Evolutionary conservation across 2,888 invertebrate genomes (phyloP).

Genomic region (Gnatocerus cornutus): DNA sequence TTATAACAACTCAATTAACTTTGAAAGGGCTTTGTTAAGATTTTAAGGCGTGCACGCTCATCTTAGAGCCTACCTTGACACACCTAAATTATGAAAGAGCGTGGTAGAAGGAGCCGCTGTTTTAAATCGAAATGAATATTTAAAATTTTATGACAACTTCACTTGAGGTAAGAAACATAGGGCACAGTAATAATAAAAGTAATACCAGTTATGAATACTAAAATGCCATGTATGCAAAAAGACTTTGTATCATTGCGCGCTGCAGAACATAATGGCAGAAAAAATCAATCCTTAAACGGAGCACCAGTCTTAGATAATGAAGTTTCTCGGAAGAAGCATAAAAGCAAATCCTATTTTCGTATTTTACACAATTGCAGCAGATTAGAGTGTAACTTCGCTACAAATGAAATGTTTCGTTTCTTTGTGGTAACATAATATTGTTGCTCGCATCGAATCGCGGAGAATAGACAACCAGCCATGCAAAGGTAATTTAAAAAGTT

Average conservation of each 20-base stretch:
- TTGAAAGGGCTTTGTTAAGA: conserved; percentile 21
- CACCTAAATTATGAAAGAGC: conserved; percentile 25
- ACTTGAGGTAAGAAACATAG: conserved; percentile 22
- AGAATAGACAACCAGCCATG: conserved; percentile 33
- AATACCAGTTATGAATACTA: conserved; percentile 25
- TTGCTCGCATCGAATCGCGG: conserved; percentile 14
- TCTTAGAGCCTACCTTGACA: conserved; percentile 4
- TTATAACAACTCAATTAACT: conserved; percentile 23
- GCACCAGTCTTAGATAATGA: conserved; percentile 8
- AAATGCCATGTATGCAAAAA: conserved; percentile 2
- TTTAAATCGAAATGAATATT: conserved; percentile 32
- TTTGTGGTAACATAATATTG: conserved; percentile 25
- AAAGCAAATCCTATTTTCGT: conserved; percentile 23
- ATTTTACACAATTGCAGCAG: conserved; percentile 25
- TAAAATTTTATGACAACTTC: conserved; percentile 29
- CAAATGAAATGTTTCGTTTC: conserved; percentile 24
- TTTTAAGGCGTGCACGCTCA: conserved; percentile 9
- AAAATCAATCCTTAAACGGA: conserved; percentile 12
- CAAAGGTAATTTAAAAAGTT: conserved; percentile 29
- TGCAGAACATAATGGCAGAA: neutral
- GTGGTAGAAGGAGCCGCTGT: conserved; percentile 6
- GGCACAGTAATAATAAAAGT: conserved; percentile 19
- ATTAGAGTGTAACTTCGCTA: conserved; percentile 17
- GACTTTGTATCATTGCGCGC: conserved; percentile 14
- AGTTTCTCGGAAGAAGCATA: conserved; percentile 1